A percentile compares a stretch with the other conserved stretches of the same genome.
Conservation (phyloP, 2,113 vertebrate species). For the Apteryx mantelli region DNA sequence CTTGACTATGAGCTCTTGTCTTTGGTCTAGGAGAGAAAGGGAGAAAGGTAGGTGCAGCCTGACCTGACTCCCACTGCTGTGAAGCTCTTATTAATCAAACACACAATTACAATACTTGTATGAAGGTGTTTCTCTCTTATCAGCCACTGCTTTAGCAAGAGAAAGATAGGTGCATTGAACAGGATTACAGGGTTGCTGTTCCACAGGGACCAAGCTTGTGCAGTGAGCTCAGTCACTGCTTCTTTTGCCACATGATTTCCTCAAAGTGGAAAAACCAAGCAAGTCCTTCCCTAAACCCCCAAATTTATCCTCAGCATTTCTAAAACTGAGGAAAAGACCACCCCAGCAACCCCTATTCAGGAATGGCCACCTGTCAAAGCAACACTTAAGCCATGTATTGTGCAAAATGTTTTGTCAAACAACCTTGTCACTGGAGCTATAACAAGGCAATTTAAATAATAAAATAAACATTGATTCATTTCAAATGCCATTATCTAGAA, state of each 20-base stretch:
- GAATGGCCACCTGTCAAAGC: rapidly evolving
- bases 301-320: neutral
- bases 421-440: neutral
- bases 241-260: rapidly evolving
- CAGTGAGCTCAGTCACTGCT: neutral
- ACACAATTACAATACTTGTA: neutral
- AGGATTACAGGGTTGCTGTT: neutral
- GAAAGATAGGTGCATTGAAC: neutral
- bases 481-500: neutral
- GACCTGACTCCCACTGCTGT: neutral
- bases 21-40: neutral
- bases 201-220: neutral
- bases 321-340: neutral
- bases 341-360: neutral
- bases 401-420: neutral
- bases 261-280: neutral
- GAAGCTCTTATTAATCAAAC: neutral
- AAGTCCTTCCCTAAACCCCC: neutral
- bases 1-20: neutral
- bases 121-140: neutral
- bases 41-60: neutral
- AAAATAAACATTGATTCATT: neutral
- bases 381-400: neutral
- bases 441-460: neutral
- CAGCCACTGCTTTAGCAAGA: neutral